Base-by-base conservation (phyloP, 2,888 invertebrate genomes). In the Lucinisca nassula region DNA sequence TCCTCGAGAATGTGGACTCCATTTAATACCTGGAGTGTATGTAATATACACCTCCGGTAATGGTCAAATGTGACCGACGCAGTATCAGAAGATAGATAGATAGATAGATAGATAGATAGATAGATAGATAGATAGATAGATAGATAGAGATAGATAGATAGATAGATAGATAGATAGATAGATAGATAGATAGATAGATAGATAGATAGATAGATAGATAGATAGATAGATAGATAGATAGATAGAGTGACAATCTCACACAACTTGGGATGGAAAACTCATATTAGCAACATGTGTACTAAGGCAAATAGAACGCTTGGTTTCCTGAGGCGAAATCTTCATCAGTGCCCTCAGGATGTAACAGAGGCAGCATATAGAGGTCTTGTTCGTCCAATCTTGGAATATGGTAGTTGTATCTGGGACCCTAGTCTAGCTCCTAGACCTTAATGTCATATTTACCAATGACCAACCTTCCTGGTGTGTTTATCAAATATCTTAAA, bases 181-280 rank as follows among this genome's bases (percentile, higher is more conserved):
- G 61, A 61, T 61, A 61, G 61, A 61, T 61, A 61, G 61, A 61
- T 61, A 61, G 61, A 61, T 61, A 61, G 61, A 61, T 61, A 61
- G 61, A 61, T 61, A 61, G 61, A 61, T 61, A 61, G 61, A 61
- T 61, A 61, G 61, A 61, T 61, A 61, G 61, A 61, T 61, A 61
- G 61, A 61, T 61, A 61, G 61, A 61, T 27, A 61, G 61, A 61
- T 61, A 61, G 61, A 61, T 61, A 61, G 61, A 61, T 61, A 61
- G 61, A 61, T 61, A 61, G 61, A 61, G 24, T 27, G 6, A 61
- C 6, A 30, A 17, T 17, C 10, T n/a, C 51, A 10, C 3, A 21
- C 4, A 10, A 30, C 8, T 27, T 24, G 6, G 6, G 1, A 61
- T 61, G 8, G 21, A 30, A 10, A 30, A 61, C 6, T 30, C 61